These are phyloP conservation scores for Cryptops parisi DNA, from an alignment of 2,888 invertebrate species.

Conservation along the genomic window DNA sequence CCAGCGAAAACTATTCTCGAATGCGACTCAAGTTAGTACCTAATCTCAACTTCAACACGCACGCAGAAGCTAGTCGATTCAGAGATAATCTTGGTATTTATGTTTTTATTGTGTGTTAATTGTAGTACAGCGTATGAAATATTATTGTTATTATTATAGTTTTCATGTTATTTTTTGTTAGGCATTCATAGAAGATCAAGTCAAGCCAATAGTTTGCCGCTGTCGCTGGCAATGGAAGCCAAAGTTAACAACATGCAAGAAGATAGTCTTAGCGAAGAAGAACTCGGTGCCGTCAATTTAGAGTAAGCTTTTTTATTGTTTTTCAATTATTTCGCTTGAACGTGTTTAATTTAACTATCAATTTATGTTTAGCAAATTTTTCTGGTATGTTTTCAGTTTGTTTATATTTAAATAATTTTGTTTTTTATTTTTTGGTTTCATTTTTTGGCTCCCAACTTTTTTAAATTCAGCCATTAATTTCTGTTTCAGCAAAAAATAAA, in stretches of 20 bases:
- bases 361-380: no score
- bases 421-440: background rate
- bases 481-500: no score
- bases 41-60: slow-evolving; percentile 41
- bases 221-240: slow-evolving; percentile 15
- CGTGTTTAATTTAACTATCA: no score
- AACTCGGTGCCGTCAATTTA: slow-evolving; percentile 25
- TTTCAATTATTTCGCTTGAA: background rate
- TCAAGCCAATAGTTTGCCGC: slow-evolving; percentile 11
- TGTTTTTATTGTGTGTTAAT: no score
- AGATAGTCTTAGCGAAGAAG: slow-evolving; percentile 37
- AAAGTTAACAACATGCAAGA: slow-evolving; percentile 22
- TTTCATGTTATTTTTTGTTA: background rate
- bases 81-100: slow-evolving; percentile 41
- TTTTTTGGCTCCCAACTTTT: background rate
- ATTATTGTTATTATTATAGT: background rate
- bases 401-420: background rate
- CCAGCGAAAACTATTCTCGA: slow-evolving; percentile 44
- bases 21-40: slow-evolving; percentile 46
- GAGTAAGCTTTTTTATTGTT: slow-evolving; percentile 25
- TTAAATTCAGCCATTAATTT: no score
- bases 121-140: background rate
- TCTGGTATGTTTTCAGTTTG: slow-evolving; percentile 4
- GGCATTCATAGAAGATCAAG: slow-evolving; percentile 10
- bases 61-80: slow-evolving; percentile 43